Base-by-base conservation (phyloP, 2,113 vertebrate genomes). In the Clarias macrocephalus region DNA sequence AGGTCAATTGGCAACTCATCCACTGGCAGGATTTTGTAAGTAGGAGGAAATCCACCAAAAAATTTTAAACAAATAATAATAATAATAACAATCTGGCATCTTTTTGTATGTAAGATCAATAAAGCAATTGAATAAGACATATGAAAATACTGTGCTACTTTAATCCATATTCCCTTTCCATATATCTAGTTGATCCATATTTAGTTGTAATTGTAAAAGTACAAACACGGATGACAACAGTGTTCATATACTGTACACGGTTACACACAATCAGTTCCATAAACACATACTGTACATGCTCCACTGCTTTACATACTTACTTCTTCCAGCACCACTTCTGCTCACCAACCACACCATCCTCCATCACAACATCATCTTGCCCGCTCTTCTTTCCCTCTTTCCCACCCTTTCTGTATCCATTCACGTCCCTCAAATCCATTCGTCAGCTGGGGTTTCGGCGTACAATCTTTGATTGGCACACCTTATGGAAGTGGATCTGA, bases 401-500 rank as follows among this genome's bases (percentile, higher is more conserved):
- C 76, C 4, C 65, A 21, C 12, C 62, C 48, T 23, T 86, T 68
- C 87, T 77, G 9, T 21, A 15, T 1, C 33, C 25, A 48, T 82
- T 37, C 33, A 66, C 79, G 81, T 82, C 72, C 73, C 60, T 86
- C 21, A 81, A 30, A 19, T 63, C n/a, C 83, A 42, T 8, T 42
- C 4, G 83, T 90, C 88, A 91, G 25, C 68, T 18, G 60, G 90
- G 90, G 88, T 89, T 93, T 91, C 6, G 60, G 30, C 52, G 60
- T 85, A 18, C 52, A 79, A 60, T 23, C 9, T 25, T 23, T 60
- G 57, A 33, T 37, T 6, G 18, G 65, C 23, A 18, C 66, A 73
- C 18, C 54, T 19, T 60, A 80, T 23, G 79, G 42, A 57, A 60
- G 79, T 60, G 82, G 75, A 33, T 63, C 60, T 66, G 18, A n/a